Evolutionary conservation across 1,140 invertebrate genomes (phyloP).

Genomic region (Calliopsis andreniformis): DNA sequence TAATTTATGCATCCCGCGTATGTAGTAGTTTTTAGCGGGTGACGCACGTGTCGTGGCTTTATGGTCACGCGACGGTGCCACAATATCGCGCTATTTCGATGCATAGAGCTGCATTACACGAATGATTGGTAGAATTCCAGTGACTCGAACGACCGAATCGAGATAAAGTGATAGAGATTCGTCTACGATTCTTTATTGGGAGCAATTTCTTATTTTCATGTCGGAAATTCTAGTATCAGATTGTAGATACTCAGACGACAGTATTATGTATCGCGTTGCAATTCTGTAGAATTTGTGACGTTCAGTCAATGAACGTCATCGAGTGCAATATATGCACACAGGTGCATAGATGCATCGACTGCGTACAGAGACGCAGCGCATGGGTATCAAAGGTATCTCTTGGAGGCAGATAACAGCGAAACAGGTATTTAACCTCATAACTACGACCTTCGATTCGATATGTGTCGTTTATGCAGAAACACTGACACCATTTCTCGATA

Average conservation of each 20-base stretch:
- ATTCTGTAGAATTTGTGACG: no score
- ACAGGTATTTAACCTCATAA: conserved; percentile 43
- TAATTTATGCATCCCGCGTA: conserved; percentile 15
- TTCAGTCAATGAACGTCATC: neutral
- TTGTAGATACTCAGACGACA: no score
- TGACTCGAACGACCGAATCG: neutral
- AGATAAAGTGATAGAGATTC: no score
- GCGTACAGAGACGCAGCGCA: neutral
- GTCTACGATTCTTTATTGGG: no score
- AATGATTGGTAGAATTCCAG: neutral
- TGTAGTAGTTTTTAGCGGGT: neutral
- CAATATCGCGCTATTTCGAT: neutral
- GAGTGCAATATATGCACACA: neutral
- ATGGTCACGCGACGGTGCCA: neutral
- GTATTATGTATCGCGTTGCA: no score
- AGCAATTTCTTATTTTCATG: no score
- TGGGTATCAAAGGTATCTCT: neutral
- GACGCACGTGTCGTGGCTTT: no score
- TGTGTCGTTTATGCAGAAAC: neutral
- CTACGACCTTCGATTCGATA: neutral
- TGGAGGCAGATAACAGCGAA: neutral
- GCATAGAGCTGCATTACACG: neutral
- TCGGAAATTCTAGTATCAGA: no score
- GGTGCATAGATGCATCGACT: neutral
- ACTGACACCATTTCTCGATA: neutral